Base-by-base conservation (phyloP, 1,140 invertebrate genomes). In the Lethrus apterus region DNA sequence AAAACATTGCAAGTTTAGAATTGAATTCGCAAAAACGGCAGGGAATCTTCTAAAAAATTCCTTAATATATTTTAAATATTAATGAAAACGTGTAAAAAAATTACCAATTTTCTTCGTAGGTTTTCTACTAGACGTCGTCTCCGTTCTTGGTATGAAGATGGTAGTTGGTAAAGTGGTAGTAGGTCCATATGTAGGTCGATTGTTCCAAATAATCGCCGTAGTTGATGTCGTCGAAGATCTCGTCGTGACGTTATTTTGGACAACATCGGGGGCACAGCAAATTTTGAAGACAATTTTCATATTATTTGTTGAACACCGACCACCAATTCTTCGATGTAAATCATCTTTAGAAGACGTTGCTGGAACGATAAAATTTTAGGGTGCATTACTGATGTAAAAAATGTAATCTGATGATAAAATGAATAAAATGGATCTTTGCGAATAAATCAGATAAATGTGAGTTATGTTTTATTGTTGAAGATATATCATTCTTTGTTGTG, bases 211-310 rank as follows among this genome's bases (percentile, higher is more conserved):
- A 11, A 73, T 60, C 40, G 72, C 71, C 23, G 75, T 75, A 9
- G 73, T 72, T 35, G 74, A 69, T 42, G 70, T 69, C 17, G 65
- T 63, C 42, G 74, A 73, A 26, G 64, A 61, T 57, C 71, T 68
- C 33, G 73, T 66, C 58, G 63, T 54, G 52, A 60, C 56, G 59
- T 58, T 64, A 52, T 66, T 55, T 48, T 48, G 73, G 67, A 50
- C 50, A 38, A 74, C 75, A 60, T 75, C 78, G 40, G 71, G 73
- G 59, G 80, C 79, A 72, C 89, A 92, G 76, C 89, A 92, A 30
- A 93, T 90, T 67, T 93, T 91, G 72, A 94, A 93, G 14, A 93
- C 86, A 19, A 93, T 84, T 75, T 92, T 92, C 89, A 93, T 94
- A 71, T 93, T 92, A 66, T 93, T 81, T 51, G 82, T 86, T 24